phyloP scores from a whole-genome alignment of 2,797 vertebrate species.

The Gephyroberyx darwinii region DNA sequence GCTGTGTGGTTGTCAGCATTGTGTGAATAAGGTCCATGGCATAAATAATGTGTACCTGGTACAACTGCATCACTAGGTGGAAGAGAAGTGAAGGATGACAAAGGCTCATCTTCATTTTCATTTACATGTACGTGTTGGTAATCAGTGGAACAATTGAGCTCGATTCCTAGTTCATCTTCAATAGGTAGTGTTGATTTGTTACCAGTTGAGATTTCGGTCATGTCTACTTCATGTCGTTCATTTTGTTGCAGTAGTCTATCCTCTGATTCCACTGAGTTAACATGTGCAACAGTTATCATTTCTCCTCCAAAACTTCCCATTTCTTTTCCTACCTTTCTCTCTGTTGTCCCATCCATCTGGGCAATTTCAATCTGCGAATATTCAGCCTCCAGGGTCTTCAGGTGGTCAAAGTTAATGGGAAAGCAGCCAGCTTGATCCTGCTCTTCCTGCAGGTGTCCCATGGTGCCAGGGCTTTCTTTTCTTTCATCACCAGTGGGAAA shows the following conservation, averaged over 20 bases:
- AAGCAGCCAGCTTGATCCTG: constrained; percentile 34
- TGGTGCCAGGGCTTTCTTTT: constrained; percentile 40
- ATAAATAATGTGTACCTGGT: constrained; percentile 48
- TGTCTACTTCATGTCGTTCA: constrained; percentile 15
- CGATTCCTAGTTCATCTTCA: constrained; percentile 1
- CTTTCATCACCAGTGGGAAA: constrained; percentile 43
- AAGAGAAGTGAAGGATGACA: constrained; percentile 7
- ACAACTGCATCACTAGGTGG: constrained; percentile 64
- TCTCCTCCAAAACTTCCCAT: constrained; percentile 15
- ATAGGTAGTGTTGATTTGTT: neutral
- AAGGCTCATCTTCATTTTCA: constrained; percentile 39
- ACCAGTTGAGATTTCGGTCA: neutral
- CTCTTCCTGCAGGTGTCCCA: constrained; percentile 51
- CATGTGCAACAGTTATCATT: constrained; percentile 3
- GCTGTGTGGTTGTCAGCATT: constrained; percentile 24
- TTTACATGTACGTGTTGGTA: constrained; percentile 1
- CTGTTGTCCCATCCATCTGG: neutral
- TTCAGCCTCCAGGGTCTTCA: constrained; percentile 31
- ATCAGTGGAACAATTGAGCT: neutral
- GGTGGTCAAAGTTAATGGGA: constrained; percentile 33
- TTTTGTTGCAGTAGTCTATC: constrained; percentile 11
- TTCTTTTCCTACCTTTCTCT: constrained; percentile 22
- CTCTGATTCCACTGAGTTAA: neutral
- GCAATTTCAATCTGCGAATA: constrained; percentile 15
- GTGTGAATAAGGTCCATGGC: constrained; percentile 26